Evolutionary conservation across 2,113 vertebrate genomes (phyloP).

Genomic region (Mixornis gularis): DNA sequence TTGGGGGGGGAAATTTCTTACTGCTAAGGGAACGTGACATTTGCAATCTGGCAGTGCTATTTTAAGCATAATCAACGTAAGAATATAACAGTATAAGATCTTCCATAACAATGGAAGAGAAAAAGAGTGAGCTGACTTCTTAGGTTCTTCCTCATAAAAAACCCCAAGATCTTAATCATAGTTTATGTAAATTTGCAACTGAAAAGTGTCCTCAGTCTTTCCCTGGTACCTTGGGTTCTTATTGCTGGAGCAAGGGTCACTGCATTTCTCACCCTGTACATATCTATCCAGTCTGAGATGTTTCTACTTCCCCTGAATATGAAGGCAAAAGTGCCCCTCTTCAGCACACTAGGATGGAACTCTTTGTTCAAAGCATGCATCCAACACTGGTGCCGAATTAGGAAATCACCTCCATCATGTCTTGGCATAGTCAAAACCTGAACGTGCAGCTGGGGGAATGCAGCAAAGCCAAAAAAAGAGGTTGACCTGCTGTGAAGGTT

Average conservation of each 20-base stretch:
- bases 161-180: not conserved
- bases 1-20: not conserved
- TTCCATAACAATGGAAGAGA: constrained; percentile 3
- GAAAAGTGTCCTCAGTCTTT: not conserved
- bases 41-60: constrained; percentile 39
- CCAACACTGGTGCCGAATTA: not conserved
- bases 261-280: not conserved
- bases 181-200: not conserved
- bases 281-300: not conserved
- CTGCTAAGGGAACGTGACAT: constrained; percentile 18
- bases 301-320: not conserved
- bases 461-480: not conserved
- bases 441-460: fast-evolving
- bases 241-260: not conserved
- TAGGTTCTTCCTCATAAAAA: not conserved
- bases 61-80: constrained; percentile 14
- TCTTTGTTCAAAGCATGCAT: not conserved
- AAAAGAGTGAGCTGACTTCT: not conserved
- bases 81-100: not conserved
- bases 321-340: not conserved
- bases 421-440: not conserved
- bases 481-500: not conserved
- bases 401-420: not conserved
- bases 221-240: not conserved
- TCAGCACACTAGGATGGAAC: not conserved